Evolutionary conservation across 2,113 vertebrate species (phyloP).

Genomic region (Acinonyx jubatus): DNA sequence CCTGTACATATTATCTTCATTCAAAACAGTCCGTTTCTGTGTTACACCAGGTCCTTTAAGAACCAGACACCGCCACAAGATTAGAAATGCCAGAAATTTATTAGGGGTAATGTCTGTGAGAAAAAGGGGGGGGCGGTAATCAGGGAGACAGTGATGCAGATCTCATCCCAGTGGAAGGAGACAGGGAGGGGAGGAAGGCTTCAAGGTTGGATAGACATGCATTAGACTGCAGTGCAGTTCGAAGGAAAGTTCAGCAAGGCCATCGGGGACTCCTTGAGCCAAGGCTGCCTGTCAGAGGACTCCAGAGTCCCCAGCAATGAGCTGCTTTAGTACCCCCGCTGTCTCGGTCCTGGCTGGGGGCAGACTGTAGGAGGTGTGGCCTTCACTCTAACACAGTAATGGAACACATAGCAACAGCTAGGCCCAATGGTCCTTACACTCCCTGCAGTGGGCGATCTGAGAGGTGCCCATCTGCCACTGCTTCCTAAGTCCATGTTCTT

Average conservation of each 20-base stretch:
- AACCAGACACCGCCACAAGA: neutral
- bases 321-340: neutral
- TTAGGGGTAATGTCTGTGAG: neutral
- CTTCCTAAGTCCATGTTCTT: neutral
- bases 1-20: neutral
- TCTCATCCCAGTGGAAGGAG: neutral
- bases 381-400: neutral
- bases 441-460: neutral
- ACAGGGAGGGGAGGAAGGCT: neutral
- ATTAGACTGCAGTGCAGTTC: neutral
- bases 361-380: neutral
- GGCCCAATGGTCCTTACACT: rapidly evolving
- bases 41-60: neutral
- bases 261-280: neutral
- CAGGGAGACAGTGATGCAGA: neutral
- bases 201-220: rapidly evolving
- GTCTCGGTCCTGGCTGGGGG: neutral
- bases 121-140: rapidly evolving
- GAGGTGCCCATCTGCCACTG: neutral
- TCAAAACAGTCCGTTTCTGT: neutral
- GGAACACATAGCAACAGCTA: neutral
- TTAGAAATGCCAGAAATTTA: neutral
- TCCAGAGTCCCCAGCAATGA: neutral
- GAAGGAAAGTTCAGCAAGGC: neutral
- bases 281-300: neutral